These are phyloP conservation scores for Propithecus coquereli DNA, from an alignment of 2,113 vertebrate genomes.

Conservation along the genomic window DNA sequence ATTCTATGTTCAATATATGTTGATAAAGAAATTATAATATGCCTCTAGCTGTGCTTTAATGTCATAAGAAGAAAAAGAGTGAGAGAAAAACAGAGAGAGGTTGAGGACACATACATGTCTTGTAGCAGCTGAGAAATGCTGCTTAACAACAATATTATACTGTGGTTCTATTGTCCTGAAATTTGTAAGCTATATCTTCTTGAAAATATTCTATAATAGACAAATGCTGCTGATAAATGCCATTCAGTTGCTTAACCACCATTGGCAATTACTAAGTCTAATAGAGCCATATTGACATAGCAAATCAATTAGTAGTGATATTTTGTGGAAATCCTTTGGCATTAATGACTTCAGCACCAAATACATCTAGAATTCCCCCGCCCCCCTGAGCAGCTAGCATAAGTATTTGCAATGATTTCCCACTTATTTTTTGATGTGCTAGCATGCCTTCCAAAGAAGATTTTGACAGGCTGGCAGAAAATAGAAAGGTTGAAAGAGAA, in stretches of 20 bases:
- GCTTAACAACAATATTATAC: background rate
- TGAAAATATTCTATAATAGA: background rate
- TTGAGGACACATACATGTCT: background rate
- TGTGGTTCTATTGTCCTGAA: background rate
- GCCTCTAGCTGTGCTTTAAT: background rate
- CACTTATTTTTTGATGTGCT: background rate
- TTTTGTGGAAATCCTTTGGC: conserved; percentile 24
- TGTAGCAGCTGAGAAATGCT: background rate
- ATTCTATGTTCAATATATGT: background rate
- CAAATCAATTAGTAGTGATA: conserved; percentile 25
- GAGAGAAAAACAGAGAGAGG: background rate
- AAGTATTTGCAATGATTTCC: background rate
- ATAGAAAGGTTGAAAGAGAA: background rate
- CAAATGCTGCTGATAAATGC: background rate
- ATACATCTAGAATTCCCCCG: background rate
- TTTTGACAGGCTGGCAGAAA: background rate
- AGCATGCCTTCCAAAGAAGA: background rate
- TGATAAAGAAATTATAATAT: background rate
- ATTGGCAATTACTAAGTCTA: background rate
- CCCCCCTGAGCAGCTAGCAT: background rate
- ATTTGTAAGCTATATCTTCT: background rate
- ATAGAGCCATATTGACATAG: background rate
- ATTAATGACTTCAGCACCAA: conserved; percentile 41
- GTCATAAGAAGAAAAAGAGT: background rate
- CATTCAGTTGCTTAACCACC: background rate